A percentile compares a stretch with the other conserved stretches of the same genome.
Conservation (phyloP, 2,113 vertebrate genomes). For the Bambusicola thoracicus region DNA sequence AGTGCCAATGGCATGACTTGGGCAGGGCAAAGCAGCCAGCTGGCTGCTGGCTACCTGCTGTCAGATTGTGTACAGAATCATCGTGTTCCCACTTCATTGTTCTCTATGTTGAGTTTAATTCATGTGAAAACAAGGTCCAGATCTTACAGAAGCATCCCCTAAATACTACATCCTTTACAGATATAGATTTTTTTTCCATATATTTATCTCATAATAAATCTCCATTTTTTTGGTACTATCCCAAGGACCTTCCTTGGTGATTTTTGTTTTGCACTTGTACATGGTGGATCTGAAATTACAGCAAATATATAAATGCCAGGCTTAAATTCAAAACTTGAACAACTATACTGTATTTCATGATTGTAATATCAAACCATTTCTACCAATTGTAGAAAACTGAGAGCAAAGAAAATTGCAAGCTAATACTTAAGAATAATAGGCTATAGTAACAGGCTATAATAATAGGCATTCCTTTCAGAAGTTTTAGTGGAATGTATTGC, state of each 20-base stretch:
- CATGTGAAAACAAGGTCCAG: background rate
- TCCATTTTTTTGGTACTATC: background rate
- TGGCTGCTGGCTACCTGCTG: background rate
- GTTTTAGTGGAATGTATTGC: background rate
- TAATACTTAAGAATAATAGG: conserved; percentile 8
- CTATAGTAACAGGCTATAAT: background rate
- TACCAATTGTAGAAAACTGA: background rate
- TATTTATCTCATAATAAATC: background rate
- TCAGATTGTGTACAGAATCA: background rate
- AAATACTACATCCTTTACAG: background rate
- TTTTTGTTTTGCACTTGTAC: background rate
- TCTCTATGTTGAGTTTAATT: background rate
- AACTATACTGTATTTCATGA: conserved; percentile 19
- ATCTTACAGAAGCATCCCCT: background rate
- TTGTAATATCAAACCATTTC: background rate
- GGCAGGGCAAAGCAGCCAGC: background rate
- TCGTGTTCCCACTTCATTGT: background rate
- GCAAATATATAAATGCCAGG: conserved; percentile 36
- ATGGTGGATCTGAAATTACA: background rate
- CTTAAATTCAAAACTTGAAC: conserved; percentile 37
- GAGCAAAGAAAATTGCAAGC: background rate
- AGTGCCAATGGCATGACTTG: fast-evolving
- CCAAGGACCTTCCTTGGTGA: background rate
- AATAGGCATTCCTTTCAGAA: background rate
- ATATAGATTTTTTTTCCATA: background rate